Evolutionary conservation across 2,113 vertebrate genomes (phyloP), one percentile per base, ranked within the genome.

Genomic region (Lucifuga dentata): DNA sequence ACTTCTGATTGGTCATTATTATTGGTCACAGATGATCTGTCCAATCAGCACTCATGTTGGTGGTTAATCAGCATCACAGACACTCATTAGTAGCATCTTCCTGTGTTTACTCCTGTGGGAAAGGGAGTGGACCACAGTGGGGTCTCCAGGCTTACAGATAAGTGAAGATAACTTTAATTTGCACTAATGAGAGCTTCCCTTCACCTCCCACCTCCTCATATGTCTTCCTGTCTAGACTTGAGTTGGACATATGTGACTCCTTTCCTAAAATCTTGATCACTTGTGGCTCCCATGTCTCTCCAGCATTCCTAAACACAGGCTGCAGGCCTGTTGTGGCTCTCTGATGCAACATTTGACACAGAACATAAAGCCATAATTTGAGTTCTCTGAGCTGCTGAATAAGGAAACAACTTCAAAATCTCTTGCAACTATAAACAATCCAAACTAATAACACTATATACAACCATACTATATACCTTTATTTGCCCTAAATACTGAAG

Each of bases 71-170:
- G 81, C 55, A 67, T 86, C 75, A 77, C 76, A 86, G 84, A 91
- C 87, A 84, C 35, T 86, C 86, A 86, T 91, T 88, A 92, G 84
- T 43, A 72, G 75, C 86, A 86, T 91, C 91, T 91, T 91, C 90
- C 92, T 89, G 88, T 94, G 93, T 93, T 93, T 92, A 88, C 79
- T 89, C 90, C 86, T 65, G 38, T 43, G 82, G 90, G 90, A 70
- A 62, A 83, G 88, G 90, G 89, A 89, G 88, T 74, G 57, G 77
- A 60, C 65, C 70, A 67, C 16, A 38, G 68, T 61, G 76, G 61
- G 65, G 73, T 86, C 44, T 56, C 67, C 78, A 60, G 48, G 76
- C 86, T 86, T 83, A 88, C 74, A 92, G 90, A 93, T 92, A 86
- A 86, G 91, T 63, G 43, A 72, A 86, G 86, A 90, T 92, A 88